Evolutionary conservation across 2,888 invertebrate species (phyloP), one percentile per base, ranked within the genome.

Genomic region (Drosophila birchii): DNA sequence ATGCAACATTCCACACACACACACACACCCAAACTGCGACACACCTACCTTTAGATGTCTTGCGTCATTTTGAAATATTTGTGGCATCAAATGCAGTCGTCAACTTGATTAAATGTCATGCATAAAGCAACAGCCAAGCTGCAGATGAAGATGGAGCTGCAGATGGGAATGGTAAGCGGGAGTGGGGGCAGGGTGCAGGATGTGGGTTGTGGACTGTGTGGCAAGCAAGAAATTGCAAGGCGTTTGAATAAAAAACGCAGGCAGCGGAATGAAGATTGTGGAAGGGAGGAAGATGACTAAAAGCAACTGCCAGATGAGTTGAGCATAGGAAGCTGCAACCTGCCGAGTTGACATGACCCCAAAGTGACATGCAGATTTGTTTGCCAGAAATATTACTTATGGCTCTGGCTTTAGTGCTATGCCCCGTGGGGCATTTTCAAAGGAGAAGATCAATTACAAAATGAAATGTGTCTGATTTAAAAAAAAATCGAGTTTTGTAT

Each of bases 91-190:
- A 86, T 86, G 89, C 86, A 86, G 86, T 85, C 88, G 87, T 88
- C 86, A 87, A 89, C 83, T 87, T 89, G 89, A 87, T 87, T 87
- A 89, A 89, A 87, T 89, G 88, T 87, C 87, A 83, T 83, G 81
- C 89, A 87, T 89, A 88, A 86, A 88, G 86, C 88, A 80, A 76
- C 84, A 81, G 86, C 76, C 69, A 86, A 79, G 75, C 81, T 77
- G 70, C 64, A 53, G 71, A 18, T 32, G 53, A 47, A 64, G 59
- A 76, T 73, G 64, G 59, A 55, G 58, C 53, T 43, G 51, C 45
- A 29, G 59, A 39, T 16, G 57, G 60, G 29, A 43, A n/a, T 47
- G 45, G 32, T 58, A 41, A 44, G 43, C 49, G 44, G 58, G 47
- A 34, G 36, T 57, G 60, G 64, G 75, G 66, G 20, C 18, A 16